phyloP scores from a whole-genome alignment of 2,113 vertebrate genomes.

The Agapornis roseicollis region DNA sequence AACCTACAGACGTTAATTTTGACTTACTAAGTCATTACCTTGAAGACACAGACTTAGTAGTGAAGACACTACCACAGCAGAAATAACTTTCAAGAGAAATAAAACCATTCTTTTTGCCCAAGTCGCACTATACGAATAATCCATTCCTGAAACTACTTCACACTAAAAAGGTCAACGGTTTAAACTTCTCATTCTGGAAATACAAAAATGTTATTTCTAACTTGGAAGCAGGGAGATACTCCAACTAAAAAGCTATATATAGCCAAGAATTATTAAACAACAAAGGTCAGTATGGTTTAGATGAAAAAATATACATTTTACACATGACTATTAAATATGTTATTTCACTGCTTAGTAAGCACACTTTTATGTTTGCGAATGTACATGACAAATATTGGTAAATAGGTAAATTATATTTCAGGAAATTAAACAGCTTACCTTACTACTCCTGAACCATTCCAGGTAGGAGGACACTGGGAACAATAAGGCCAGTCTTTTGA shows the following conservation, averaged over 20 bases:
- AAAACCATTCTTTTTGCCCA: not conserved
- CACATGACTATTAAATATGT: not conserved
- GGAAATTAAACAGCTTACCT: slow-evolving; percentile 74
- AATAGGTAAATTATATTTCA: not conserved
- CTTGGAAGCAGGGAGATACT: not conserved
- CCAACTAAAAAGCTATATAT: not conserved
- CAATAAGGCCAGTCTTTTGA: slow-evolving; percentile 90
- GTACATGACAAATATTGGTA: not conserved
- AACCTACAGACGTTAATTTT: not conserved
- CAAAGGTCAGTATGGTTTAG: not conserved
- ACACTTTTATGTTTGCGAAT: not conserved
- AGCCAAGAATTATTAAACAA: not conserved
- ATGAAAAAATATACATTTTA: not conserved
- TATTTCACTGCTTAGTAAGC: not conserved
- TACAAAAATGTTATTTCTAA: not conserved
- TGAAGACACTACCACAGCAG: not conserved
- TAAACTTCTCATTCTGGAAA: not conserved
- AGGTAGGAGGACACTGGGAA: slow-evolving; percentile 88
- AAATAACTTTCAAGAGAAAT: not conserved
- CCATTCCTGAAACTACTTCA: not conserved
- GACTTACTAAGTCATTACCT: not conserved
- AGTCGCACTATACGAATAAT: not conserved
- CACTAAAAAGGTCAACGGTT: not conserved
- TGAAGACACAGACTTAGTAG: not conserved
- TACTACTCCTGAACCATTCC: slow-evolving; percentile 93